phyloP scores from a whole-genome alignment of 2,113 vertebrate genomes.

The Rhinolophus sinicus region DNA sequence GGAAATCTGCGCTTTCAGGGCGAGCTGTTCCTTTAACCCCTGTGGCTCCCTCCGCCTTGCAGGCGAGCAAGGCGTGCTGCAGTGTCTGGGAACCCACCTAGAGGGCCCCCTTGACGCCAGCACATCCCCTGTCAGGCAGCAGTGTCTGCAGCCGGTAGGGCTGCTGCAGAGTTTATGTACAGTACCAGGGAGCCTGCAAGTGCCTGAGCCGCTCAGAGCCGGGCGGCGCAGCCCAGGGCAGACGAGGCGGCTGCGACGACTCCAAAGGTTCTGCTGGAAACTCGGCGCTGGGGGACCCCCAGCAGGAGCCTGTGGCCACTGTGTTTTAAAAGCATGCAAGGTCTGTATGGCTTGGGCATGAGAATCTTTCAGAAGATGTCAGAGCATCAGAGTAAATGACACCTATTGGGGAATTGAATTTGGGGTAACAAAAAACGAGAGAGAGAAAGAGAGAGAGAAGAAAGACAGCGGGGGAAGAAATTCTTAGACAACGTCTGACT shows the following conservation, averaged over 20 bases:
- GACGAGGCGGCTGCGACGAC: slow-evolving; percentile 61
- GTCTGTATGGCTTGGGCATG: slow-evolving; percentile 74
- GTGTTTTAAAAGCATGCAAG: slow-evolving; percentile 74
- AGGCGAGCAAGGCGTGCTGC: slow-evolving; percentile 69
- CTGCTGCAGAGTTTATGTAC: slow-evolving; percentile 86
- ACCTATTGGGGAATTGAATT: slow-evolving; percentile 78
- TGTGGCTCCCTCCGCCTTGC: neutral
- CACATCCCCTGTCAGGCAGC: slow-evolving; percentile 82
- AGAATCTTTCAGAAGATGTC: slow-evolving; percentile 81
- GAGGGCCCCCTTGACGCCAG: slow-evolving; percentile 89
- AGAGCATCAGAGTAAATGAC: slow-evolving; percentile 82
- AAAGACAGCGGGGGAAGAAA: slow-evolving; percentile 80
- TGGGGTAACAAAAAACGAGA: slow-evolving; percentile 55
- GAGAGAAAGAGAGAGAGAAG: slow-evolving; percentile 72
- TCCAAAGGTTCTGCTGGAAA: slow-evolving; percentile 73
- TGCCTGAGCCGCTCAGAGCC: slow-evolving; percentile 80
- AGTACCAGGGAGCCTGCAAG: slow-evolving; percentile 80
- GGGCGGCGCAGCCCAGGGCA: slow-evolving; percentile 56
- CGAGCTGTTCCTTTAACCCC: slow-evolving; percentile 19
- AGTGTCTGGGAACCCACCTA: slow-evolving; percentile 88
- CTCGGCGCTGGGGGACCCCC: slow-evolving; percentile 71
- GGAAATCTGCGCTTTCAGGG: neutral
- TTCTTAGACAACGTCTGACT: slow-evolving; percentile 85
- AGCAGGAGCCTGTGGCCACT: slow-evolving; percentile 83
- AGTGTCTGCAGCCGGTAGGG: slow-evolving; percentile 84